Evolutionary conservation across 2,888 invertebrate genomes (phyloP).

Genomic region (Calliopum simillimum): DNA sequence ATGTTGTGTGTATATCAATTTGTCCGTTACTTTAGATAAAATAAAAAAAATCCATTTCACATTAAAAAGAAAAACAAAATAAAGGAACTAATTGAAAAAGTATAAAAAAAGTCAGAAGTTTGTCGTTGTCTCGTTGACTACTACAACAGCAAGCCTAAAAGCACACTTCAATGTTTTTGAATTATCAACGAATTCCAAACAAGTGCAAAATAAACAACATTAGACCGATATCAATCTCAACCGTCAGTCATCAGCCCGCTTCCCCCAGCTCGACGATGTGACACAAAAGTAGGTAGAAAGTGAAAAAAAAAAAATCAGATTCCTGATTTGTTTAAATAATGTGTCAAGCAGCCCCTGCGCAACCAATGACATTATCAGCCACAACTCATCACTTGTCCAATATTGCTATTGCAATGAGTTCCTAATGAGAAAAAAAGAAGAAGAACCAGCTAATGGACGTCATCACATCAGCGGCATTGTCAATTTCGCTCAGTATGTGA

Average conservation of each 20-base stretch:
- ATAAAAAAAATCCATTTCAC: too few relatives aligned
- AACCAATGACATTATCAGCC: background rate
- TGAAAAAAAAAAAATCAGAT: too few relatives aligned
- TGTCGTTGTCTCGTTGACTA: too few relatives aligned
- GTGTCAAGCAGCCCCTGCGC: background rate
- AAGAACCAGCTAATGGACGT: conserved; percentile 6
- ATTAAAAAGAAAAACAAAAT: background rate
- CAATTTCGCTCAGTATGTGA: too few relatives aligned
- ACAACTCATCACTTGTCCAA: conserved; percentile 5
- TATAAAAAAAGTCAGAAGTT: too few relatives aligned
- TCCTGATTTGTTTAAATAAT: background rate
- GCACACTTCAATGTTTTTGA: background rate
- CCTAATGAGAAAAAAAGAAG: conserved; percentile 2
- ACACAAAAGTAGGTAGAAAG: too few relatives aligned
- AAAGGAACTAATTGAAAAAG: too few relatives aligned
- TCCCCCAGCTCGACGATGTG: too few relatives aligned
- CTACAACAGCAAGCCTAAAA: conserved; percentile 16
- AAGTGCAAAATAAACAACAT: conserved; percentile 49
- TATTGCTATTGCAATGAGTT: conserved; percentile 8
- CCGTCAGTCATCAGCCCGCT: conserved; percentile 16
- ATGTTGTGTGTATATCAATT: too few relatives aligned
- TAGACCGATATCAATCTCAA: conserved; percentile 32
- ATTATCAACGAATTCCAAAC: conserved; percentile 41
- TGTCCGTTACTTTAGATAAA: too few relatives aligned
- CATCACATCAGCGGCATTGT: background rate